phyloP scores from a whole-genome alignment of 2,797 vertebrate genomes.

The Capromys pilorides region DNA sequence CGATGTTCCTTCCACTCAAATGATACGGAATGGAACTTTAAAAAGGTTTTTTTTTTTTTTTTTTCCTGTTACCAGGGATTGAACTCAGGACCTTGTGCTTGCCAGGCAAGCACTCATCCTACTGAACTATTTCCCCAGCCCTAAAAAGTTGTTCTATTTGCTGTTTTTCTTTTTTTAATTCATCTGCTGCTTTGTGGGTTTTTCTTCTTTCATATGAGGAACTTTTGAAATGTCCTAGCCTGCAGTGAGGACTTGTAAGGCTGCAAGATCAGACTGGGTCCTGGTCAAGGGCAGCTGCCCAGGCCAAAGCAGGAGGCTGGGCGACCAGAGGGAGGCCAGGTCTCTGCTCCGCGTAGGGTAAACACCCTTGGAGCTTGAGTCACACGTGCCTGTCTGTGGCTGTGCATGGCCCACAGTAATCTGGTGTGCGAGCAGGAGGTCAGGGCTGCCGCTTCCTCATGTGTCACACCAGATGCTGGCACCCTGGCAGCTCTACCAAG shows the following conservation, averaged over 20 bases:
- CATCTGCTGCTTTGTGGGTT: neutral
- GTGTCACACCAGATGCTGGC: neutral
- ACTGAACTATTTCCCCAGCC: no score
- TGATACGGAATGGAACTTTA: neutral
- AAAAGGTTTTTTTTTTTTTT: no score
- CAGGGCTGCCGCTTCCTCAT: neutral
- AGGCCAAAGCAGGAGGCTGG: neutral
- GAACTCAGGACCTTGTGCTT: no score
- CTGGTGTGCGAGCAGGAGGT: neutral
- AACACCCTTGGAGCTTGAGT: neutral
- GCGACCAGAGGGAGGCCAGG: neutral
- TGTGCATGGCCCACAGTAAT: neutral
- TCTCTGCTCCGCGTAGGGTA: accelerated
- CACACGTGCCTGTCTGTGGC: neutral
- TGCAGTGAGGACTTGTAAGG: neutral
- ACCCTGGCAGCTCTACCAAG: neutral
- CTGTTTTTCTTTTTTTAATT: neutral
- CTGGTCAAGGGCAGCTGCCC: no score
- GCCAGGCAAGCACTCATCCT: no score
- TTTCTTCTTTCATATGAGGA: neutral
- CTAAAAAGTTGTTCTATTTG: neutral
- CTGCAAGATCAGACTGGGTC: neutral
- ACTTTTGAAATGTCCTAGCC: neutral
- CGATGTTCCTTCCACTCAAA: neutral
- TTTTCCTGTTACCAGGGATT: no score